phyloP scores from a whole-genome alignment of 2,797 vertebrate species.

The Diplodus sargus region DNA sequence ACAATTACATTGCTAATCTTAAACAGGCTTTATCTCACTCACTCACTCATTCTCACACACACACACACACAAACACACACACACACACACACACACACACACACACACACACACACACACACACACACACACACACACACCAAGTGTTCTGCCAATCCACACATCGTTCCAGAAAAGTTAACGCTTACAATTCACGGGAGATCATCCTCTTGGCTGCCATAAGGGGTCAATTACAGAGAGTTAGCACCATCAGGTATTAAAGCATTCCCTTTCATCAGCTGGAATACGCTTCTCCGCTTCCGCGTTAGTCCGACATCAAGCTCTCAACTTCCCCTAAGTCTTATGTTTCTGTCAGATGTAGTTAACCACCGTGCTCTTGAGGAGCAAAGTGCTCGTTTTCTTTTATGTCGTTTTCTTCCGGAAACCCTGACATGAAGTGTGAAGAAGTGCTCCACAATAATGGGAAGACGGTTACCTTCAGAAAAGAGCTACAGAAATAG shows the following conservation, averaged over 20 bases:
- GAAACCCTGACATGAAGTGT: conserved; percentile 18
- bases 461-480: conserved; percentile 12
- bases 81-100: conserved; percentile 5
- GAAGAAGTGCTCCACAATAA: conserved; percentile 12
- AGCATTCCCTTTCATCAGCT: conserved; percentile 75
- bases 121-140: conserved; percentile 6
- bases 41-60: not conserved
- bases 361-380: conserved; percentile 55
- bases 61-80: not conserved
- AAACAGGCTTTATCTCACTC: too few relatives aligned
- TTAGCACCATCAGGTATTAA: conserved; percentile 71
- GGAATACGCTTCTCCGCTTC: conserved; percentile 41
- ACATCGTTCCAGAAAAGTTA: conserved; percentile 51
- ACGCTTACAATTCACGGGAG: conserved; percentile 37
- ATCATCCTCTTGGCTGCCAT: conserved; percentile 58
- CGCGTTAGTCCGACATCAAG: conserved; percentile 56
- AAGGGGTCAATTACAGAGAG: conserved; percentile 72
- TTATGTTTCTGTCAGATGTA: conserved; percentile 69
- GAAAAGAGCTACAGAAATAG: not conserved
- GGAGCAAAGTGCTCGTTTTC: conserved; percentile 60
- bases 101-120: not conserved
- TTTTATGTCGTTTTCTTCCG: conserved; percentile 34
- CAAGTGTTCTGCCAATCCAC: conserved; percentile 17
- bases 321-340: conserved; percentile 52
- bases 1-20: not conserved